A percentile compares a stretch with the other conserved stretches of the same genome.
These are phyloP conservation scores for Lepidurus packardi DNA, from an alignment of 1,140 invertebrate genomes.

Conservation along the genomic window DNA sequence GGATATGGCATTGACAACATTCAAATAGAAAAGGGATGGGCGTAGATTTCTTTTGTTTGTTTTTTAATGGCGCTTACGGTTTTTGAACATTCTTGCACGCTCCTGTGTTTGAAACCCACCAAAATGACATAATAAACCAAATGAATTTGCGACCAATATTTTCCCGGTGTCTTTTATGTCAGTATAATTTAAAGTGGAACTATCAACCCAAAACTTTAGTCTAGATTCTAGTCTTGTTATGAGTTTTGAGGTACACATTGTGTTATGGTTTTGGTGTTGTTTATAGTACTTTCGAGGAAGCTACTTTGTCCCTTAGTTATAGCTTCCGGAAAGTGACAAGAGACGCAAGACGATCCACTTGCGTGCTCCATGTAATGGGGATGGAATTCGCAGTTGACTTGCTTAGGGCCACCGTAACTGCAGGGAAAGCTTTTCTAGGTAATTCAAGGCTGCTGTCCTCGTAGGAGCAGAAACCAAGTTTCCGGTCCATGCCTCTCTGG, in stretches of 20 bases:
- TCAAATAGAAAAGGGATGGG: background rate
- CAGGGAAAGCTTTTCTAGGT: background rate
- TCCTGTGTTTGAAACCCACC: background rate
- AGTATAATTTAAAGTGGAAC: background rate
- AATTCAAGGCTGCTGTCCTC: background rate
- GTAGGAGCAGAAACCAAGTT: background rate
- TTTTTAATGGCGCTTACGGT: background rate
- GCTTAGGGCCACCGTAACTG: background rate
- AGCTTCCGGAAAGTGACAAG: background rate
- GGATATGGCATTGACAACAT: constrained; percentile 7
- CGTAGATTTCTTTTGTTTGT: background rate
- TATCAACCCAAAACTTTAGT: background rate
- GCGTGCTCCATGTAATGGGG: background rate
- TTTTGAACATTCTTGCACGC: constrained; percentile 18
- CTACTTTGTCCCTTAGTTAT: too few species aligned
- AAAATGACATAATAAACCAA: background rate
- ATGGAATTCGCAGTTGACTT: background rate
- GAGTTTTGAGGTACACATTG: too few species aligned
- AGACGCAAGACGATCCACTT: background rate
- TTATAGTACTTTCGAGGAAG: too few species aligned
- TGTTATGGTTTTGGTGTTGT: too few species aligned
- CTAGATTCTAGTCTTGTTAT: background rate
- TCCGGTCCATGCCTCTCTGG: background rate
- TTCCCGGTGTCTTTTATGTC: background rate
- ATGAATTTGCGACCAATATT: background rate